phyloP scores from a whole-genome alignment of 2,888 invertebrate genomes.

The Barypeithes pellucidus region DNA sequence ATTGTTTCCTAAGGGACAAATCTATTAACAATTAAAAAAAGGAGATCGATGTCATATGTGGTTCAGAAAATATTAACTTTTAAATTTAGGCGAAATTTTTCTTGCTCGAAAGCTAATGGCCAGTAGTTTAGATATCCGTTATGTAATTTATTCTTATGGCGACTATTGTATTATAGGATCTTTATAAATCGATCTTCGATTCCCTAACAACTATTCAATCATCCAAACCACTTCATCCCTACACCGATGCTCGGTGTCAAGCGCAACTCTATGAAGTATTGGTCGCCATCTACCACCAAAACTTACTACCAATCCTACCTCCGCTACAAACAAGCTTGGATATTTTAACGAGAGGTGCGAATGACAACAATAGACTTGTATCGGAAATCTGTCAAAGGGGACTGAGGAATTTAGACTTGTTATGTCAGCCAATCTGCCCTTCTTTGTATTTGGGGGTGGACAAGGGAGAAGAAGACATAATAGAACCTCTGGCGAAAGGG shows the following conservation, averaged over 20 bases:
- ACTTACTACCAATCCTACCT: conserved; percentile 52
- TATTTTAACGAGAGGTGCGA: conserved; percentile 54
- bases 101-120: too few species aligned
- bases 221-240: conserved; percentile 51
- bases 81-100: too few species aligned
- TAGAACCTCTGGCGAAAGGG: neutral
- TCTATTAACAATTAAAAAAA: too few species aligned
- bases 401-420: conserved; percentile 53
- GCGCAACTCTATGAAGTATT: conserved; percentile 55
- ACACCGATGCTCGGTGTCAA: conserved; percentile 53
- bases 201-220: conserved; percentile 53
- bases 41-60: too few species aligned
- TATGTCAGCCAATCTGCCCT: conserved; percentile 59
- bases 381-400: conserved; percentile 53
- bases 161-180: conserved; percentile 48
- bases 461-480: conserved; percentile 6
- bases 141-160: too few species aligned
- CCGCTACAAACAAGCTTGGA: conserved; percentile 54
- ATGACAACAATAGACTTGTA: conserved; percentile 49
- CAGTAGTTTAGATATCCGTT: too few species aligned
- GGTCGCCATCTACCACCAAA: conserved; percentile 57
- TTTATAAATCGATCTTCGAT: conserved; percentile 53
- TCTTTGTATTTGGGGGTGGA: conserved; percentile 46
- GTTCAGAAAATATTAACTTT: too few species aligned
- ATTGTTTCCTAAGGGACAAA: too few species aligned